phyloP scores from a whole-genome alignment of 2,888 invertebrate species.

The Anorthoa munda region DNA sequence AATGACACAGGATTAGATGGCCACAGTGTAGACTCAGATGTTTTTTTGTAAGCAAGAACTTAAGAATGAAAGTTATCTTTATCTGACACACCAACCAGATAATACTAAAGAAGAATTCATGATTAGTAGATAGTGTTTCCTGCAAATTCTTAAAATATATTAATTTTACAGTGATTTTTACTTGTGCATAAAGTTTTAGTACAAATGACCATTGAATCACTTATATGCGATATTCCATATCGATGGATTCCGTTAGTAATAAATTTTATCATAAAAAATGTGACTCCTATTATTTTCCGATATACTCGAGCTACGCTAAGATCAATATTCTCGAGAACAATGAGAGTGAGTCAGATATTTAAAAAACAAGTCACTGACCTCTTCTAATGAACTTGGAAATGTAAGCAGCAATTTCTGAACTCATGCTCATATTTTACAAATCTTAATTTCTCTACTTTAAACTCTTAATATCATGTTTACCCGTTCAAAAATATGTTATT shows the following conservation, averaged over 20 bases:
- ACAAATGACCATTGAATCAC: background rate
- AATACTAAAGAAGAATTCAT: background rate
- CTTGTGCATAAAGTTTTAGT: too few relatives aligned
- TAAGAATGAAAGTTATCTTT: background rate
- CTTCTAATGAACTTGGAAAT: constrained; percentile 25
- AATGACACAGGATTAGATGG: constrained; percentile 39
- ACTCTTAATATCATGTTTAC: too few relatives aligned
- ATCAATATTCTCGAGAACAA: constrained; percentile 56
- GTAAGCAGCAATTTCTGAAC: background rate
- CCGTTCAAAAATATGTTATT: too few relatives aligned
- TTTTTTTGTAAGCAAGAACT: too few relatives aligned
- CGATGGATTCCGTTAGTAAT: background rate
- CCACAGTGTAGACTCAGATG: background rate
- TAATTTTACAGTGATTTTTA: background rate
- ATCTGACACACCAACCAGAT: background rate
- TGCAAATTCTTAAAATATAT: background rate
- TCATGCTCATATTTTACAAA: constrained; percentile 1
- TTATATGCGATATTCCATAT: background rate
- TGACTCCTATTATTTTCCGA: constrained; percentile 5
- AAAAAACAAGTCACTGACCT: constrained; percentile 48
- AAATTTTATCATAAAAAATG: constrained; percentile 4
- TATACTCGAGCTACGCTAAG: constrained; percentile 24
- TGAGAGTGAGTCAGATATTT: constrained; percentile 46
- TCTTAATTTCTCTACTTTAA: background rate
- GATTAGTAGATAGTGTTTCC: background rate